phyloP scores from a whole-genome alignment of 1,140 invertebrate genomes.

The Procambarus virginalis region DNA sequence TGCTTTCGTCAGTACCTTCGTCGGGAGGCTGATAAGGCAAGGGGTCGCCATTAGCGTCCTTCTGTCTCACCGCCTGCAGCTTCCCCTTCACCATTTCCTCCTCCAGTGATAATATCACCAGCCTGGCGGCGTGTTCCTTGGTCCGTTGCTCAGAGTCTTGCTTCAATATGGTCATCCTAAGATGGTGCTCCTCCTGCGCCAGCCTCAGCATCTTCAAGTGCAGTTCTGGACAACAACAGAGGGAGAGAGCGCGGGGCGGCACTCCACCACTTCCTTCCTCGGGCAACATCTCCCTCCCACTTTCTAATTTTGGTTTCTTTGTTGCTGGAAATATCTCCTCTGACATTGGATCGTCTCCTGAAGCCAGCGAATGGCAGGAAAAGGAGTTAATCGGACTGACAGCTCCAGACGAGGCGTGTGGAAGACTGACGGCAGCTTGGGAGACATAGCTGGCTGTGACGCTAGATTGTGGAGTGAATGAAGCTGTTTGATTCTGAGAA shows the following conservation, averaged over 20 bases:
- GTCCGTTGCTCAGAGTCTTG: background rate
- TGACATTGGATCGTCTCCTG: background rate
- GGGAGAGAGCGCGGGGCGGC: background rate
- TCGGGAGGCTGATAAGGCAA: too few relatives aligned
- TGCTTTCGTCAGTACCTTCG: background rate
- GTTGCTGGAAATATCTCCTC: background rate
- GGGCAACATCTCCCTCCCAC: background rate
- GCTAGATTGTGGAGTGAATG: background rate
- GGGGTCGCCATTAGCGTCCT: too few relatives aligned
- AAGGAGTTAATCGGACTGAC: background rate
- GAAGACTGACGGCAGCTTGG: background rate
- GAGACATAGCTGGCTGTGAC: background rate
- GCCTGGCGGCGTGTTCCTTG: slow-evolving; percentile 22
- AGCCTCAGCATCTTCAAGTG: background rate
- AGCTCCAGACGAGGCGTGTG: background rate
- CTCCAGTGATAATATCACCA: slow-evolving; percentile 25
- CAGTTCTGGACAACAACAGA: slow-evolving; percentile 31
- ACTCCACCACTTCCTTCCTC: background rate
- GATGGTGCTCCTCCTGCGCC: slow-evolving; percentile 24
- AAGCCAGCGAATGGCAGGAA: background rate
- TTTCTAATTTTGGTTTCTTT: background rate
- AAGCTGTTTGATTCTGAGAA: background rate
- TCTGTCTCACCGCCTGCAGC: background rate
- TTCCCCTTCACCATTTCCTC: background rate
- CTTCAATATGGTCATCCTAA: slow-evolving; percentile 16